Evolutionary conservation across 2,113 vertebrate species (phyloP).

Genomic region (Australoheros scitulus): DNA sequence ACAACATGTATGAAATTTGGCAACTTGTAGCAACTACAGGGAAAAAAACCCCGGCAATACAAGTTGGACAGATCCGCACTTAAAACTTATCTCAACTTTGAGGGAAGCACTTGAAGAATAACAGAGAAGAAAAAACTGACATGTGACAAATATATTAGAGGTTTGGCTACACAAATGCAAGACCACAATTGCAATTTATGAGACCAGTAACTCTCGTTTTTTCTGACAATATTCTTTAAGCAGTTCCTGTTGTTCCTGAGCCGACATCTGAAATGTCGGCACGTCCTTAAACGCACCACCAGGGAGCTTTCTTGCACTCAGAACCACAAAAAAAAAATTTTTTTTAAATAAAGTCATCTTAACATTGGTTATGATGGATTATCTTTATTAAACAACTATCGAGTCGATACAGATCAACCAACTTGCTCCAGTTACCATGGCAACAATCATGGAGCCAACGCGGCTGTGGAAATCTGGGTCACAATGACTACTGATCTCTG

Average conservation of each 20-base stretch:
- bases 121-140: too few relatives aligned
- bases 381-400: conserved; percentile 24
- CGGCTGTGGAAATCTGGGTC: conserved; percentile 60
- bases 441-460: conserved; percentile 32
- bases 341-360: not conserved
- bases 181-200: not conserved
- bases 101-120: not conserved
- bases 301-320: not conserved
- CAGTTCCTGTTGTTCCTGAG: not conserved
- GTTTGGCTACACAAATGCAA: not conserved
- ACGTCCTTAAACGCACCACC: not conserved
- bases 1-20: not conserved
- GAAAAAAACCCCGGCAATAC: not conserved
- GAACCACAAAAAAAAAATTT: not conserved
- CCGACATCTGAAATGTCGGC: not conserved
- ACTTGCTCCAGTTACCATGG: conserved; percentile 41
- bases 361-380: not conserved
- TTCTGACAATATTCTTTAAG: not conserved
- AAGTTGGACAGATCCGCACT: not conserved
- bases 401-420: not conserved
- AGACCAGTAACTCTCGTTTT: not conserved
- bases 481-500: conserved; percentile 48
- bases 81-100: not conserved
- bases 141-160: not conserved
- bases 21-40: not conserved